phyloP scores from a whole-genome alignment of 2,888 invertebrate genomes.

The Catocala fraxini region DNA sequence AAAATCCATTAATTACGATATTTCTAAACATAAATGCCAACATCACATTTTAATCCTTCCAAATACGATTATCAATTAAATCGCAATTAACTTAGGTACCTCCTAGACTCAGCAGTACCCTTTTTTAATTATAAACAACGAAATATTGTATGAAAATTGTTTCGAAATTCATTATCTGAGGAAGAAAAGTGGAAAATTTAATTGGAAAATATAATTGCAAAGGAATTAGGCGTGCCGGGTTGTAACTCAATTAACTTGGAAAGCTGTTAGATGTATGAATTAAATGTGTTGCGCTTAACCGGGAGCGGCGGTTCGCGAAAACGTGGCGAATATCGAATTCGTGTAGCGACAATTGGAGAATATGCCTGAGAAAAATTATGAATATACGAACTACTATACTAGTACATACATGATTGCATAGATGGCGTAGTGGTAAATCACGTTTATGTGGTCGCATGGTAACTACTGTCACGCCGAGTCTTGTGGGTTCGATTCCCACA shows the following conservation, averaged over 20 bases:
- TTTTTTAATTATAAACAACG: constrained; percentile 47
- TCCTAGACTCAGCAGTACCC: constrained; percentile 30
- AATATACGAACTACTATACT: no score
- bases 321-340: constrained; percentile 26
- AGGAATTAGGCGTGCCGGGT: constrained; percentile 62
- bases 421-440: no score
- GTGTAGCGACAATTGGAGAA: no score
- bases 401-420: no score
- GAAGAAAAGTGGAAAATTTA: constrained; percentile 74
- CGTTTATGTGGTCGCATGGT: no score
- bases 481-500: no score
- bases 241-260: constrained; percentile 66
- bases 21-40: background rate
- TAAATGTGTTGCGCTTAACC: constrained; percentile 41
- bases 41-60: constrained; percentile 13
- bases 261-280: constrained; percentile 53
- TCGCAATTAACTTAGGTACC: constrained; percentile 41
- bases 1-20: no score
- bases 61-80: constrained; percentile 15
- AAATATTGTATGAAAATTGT: constrained; percentile 47
- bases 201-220: constrained; percentile 74
- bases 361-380: no score
- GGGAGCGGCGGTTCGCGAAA: constrained; percentile 20
- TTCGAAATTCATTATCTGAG: constrained; percentile 66
- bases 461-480: no score